Evolutionary conservation across 2,797 vertebrate genomes (phyloP).

Genomic region (Acestrorhynchus altus): DNA sequence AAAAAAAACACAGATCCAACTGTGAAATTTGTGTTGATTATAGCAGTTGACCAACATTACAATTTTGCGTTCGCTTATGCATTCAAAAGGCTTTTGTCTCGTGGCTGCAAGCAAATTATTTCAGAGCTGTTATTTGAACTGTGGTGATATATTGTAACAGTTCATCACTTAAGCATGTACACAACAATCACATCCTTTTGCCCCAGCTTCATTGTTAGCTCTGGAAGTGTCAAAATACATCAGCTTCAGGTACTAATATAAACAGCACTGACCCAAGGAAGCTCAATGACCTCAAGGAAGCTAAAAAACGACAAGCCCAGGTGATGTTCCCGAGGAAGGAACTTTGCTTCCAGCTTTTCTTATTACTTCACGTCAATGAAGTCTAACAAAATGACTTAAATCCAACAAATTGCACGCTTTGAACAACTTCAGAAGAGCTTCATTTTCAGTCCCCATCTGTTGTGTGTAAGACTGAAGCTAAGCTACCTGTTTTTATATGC

Average conservation of each 20-base stretch:
- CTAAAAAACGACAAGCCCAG: background rate
- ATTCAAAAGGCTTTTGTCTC: no score
- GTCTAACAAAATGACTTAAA: background rate
- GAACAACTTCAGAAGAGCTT: background rate
- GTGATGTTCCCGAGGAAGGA: background rate
- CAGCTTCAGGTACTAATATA: background rate
- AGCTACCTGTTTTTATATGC: background rate
- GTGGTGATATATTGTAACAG: background rate
- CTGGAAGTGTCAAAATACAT: conserved; percentile 3
- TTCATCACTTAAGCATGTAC: background rate
- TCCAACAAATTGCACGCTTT: background rate
- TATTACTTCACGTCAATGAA: background rate
- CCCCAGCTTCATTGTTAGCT: conserved; percentile 15
- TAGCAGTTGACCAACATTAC: no score
- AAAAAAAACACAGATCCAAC: no score
- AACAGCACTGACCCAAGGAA: background rate
- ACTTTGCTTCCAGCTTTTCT: conserved; percentile 3
- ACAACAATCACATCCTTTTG: conserved; percentile 14
- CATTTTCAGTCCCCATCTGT: background rate
- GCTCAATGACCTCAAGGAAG: background rate
- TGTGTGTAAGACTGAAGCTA: background rate
- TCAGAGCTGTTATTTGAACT: background rate
- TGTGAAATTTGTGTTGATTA: no score
- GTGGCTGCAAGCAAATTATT: no score
- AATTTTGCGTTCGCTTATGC: no score